phyloP scores from a whole-genome alignment of 2,797 vertebrate species.

The Galagoides demidoff region DNA sequence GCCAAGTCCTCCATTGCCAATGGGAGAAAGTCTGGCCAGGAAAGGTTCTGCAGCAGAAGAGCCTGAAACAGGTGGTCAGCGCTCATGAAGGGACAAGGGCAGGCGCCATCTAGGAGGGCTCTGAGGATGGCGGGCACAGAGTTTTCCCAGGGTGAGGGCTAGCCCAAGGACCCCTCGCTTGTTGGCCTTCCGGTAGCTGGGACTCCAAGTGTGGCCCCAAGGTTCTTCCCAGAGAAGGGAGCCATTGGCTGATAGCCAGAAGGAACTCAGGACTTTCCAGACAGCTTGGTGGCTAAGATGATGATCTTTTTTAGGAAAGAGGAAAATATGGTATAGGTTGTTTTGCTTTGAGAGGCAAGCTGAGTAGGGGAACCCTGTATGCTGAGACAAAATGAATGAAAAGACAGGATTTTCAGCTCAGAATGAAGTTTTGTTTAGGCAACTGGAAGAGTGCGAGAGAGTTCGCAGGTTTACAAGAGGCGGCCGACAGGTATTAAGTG shows the following conservation, averaged over 20 bases:
- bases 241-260: neutral
- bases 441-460: neutral
- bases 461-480: neutral
- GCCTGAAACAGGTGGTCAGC: neutral
- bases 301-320: neutral
- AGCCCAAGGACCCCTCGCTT: neutral
- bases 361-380: neutral
- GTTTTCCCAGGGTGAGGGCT: neutral
- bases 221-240: neutral
- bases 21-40: neutral
- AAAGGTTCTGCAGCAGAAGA: neutral
- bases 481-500: neutral
- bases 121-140: neutral
- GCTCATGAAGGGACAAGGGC: neutral
- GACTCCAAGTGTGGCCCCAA: neutral
- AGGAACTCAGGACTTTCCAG: neutral
- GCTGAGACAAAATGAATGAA: neutral
- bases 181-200: neutral
- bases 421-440: neutral
- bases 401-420: neutral
- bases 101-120: neutral
- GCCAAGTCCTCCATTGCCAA: neutral
- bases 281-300: neutral
- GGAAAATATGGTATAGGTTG: neutral
- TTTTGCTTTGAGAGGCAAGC: conserved; percentile 8